These are phyloP conservation scores for Camelus dromedarius DNA, from an alignment of 2,113 vertebrate species.

Conservation along the genomic window DNA sequence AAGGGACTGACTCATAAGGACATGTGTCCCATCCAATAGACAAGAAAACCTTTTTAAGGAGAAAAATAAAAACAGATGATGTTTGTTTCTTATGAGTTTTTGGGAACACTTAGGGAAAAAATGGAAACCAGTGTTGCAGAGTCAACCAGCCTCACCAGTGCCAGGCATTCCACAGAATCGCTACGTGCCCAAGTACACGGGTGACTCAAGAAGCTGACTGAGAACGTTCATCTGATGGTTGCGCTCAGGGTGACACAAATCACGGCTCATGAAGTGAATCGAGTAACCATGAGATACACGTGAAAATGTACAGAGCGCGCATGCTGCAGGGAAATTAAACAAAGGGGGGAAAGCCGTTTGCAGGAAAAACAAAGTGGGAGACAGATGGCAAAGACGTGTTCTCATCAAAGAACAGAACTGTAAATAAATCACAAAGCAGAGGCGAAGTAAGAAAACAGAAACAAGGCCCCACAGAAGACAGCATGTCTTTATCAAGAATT, in stretches of 20 bases:
- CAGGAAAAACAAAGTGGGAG: background rate
- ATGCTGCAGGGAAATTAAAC: background rate
- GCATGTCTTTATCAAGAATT: background rate
- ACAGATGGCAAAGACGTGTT: background rate
- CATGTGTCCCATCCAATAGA: fast-evolving
- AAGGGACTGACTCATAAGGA: background rate
- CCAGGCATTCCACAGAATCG: background rate
- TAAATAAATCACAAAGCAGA: background rate
- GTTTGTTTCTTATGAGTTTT: background rate
- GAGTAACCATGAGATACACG: fast-evolving
- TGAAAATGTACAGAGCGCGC: fast-evolving
- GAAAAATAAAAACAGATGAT: background rate
- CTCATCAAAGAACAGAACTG: background rate
- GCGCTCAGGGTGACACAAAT: background rate
- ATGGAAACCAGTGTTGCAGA: background rate
- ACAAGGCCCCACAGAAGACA: background rate
- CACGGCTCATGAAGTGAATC: background rate
- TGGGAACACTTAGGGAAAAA: background rate
- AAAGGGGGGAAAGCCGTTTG: too few species aligned
- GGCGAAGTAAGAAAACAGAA: fast-evolving
- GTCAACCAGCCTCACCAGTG: fast-evolving
- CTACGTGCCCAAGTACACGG: fast-evolving
- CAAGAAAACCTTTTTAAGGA: background rate
- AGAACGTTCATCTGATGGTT: fast-evolving
- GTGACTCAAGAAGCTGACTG: fast-evolving